Evolutionary conservation across 2,113 vertebrate genomes (phyloP).

Genomic region (Phaethon lepturus): DNA sequence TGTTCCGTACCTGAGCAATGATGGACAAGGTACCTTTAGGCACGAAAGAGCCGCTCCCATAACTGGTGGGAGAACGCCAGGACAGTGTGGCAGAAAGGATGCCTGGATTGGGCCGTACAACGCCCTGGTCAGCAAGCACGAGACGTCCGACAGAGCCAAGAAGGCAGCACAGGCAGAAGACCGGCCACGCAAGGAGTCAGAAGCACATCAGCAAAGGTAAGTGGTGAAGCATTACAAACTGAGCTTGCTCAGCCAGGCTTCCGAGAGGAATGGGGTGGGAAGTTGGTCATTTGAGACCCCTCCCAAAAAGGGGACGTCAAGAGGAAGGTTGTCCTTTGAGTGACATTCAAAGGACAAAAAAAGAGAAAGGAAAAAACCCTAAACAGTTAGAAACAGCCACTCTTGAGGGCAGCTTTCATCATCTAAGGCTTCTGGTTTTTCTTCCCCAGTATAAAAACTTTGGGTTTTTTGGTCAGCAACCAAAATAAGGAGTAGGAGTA

Average conservation of each 20-base stretch:
- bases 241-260: neutral
- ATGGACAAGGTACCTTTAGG: neutral
- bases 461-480: neutral
- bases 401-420: neutral
- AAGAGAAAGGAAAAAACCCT: accelerated
- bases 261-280: neutral
- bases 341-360: neutral
- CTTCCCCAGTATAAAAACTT: neutral
- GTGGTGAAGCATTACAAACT: neutral
- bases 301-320: neutral
- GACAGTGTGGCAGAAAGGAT: neutral
- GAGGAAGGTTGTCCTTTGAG: neutral
- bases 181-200: neutral
- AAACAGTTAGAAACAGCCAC: neutral
- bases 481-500: neutral
- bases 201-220: neutral
- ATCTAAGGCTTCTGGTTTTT: neutral
- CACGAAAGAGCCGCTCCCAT: neutral
- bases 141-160: neutral
- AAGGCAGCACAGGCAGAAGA: neutral
- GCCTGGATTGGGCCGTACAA: neutral
- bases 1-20: neutral
- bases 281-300: neutral
- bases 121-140: accelerated
- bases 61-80: neutral